Evolutionary conservation across 2,113 vertebrate species (phyloP), one percentile per base, ranked within the genome.

Genomic region (Camelus bactrianus): DNA sequence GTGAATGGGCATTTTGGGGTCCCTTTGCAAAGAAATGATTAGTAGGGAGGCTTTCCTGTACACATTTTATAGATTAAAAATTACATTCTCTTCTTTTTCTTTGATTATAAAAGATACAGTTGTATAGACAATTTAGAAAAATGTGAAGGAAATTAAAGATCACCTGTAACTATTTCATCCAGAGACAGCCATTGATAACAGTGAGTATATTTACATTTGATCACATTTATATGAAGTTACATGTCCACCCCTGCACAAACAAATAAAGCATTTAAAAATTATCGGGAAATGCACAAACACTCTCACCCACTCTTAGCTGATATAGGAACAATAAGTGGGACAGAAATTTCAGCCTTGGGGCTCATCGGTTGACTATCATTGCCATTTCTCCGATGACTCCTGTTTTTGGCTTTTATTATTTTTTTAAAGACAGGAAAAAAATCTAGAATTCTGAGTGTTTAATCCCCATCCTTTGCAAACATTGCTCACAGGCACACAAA

Each of bases 11-110:
- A 6, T 69, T 56, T 20, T 48, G 56, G 62, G 28, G 13, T 79
- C 35, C 13, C 32, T 83, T 95, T 48, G 65, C 32, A 32, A 91
- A 94, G 26, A 79, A 84, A 35, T 56, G 75, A 46, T 84, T 35
- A 89, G 10, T 19, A 10, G 38, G 8, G 30, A 93, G 50, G 38
- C 32, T 56, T 93, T 76, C 76, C 48, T 91, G 2, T 81, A 54
- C 6, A 82, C 72, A 79, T 85, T 72, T 54, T 77, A 82, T 42
- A 96, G 85, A 85, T 46, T 35, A 38, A 89, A 81, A 79, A 52
- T 64, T 62, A 73, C 5, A 22, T 69, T 56, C 81, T 75, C 42
- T 65, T 93, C 17, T 46, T 65, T 72, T 62, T 56, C 24, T 80
- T 60, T 92, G 69, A 76, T 56, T 83, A 80, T 90, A 56, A 72